These are phyloP conservation scores for Rhyacophila brunnea DNA, from an alignment of 1,140 invertebrate species.

Conservation along the genomic window DNA sequence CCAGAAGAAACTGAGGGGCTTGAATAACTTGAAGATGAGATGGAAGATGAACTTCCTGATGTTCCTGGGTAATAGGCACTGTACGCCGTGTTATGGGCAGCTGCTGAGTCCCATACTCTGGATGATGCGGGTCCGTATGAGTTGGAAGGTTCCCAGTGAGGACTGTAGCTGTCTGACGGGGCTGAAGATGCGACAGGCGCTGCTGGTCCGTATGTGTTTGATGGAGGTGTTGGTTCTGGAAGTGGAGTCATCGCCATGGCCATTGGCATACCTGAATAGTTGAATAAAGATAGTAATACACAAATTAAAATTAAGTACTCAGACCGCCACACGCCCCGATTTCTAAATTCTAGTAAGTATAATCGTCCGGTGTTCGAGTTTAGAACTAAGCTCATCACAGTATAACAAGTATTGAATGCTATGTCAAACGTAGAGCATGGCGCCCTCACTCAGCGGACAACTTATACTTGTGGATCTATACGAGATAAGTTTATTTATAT, in stretches of 20 bases:
- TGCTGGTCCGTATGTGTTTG: conserved; percentile 41
- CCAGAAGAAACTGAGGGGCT: conserved; percentile 50
- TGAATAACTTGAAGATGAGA: conserved; percentile 55
- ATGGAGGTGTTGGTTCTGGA: conserved; percentile 48
- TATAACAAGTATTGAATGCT: too few relatives aligned
- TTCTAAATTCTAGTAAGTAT: too few relatives aligned
- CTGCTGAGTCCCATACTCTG: conserved; percentile 65
- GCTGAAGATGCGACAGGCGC: conserved; percentile 62
- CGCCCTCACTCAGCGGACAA: too few relatives aligned
- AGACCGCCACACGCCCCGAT: too few relatives aligned
- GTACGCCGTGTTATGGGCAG: conserved; percentile 70
- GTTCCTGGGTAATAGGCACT: conserved; percentile 72
- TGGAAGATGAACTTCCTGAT: conserved; percentile 52
- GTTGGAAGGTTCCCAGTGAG: conserved; percentile 66
- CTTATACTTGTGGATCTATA: too few relatives aligned
- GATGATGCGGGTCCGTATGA: conserved; percentile 65
- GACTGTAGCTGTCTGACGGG: conserved; percentile 63
- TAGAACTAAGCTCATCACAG: too few relatives aligned
- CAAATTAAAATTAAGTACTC: too few relatives aligned
- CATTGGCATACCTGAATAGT: conserved; percentile 69
- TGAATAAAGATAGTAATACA: not conserved
- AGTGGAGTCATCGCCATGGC: conserved; percentile 61
- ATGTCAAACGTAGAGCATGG: too few relatives aligned
- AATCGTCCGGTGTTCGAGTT: too few relatives aligned
- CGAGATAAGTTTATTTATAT: too few relatives aligned